Evolutionary conservation across 1,140 invertebrate species (phyloP), one percentile per base, ranked within the genome.

Genomic region (Protaetia brevitarsis): DNA sequence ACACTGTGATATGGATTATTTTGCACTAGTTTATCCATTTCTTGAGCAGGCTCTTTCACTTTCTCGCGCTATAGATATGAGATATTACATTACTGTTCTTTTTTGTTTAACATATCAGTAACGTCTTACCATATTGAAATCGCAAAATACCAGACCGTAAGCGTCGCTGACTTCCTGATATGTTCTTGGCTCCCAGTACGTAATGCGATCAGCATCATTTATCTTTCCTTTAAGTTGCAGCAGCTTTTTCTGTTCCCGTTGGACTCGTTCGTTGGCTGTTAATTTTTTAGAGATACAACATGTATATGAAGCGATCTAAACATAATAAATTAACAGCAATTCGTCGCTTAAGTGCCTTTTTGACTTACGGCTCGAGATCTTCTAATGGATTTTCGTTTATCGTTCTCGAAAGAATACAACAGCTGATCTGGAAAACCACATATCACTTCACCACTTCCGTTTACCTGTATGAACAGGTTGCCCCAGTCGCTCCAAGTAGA

Each of bases 401-500:
- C 41, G 10, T 4, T 41, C 36, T 73, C 62, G 26, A 61, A 26
- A 31, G 31, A 10, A 64, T 56, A 67, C 19, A 72, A 30, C 16
- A 76, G 10, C 28, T 74, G 71, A 19, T 73, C 68, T 11, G 69
- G 66, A 65, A 76, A 71, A 21, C 63, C 21, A 6, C 62, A 66
- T 19, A 66, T 30, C 13, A 76, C 60, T 66, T 76, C 74, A 21
- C 75, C 75, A 30, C 60, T 63, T 16, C 64, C 56, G 61, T 68
- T 71, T 1, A 37, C 68, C 41, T 74, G 71, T 10, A 75, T 13
- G 23, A 72, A 63, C 13, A 66, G 65, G 60, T 76, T 76, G 34
- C 72, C 51, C 75, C 75, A 76, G 64, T 75, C 74, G 58, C 69
- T 74, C 16, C 58, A 67, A n/a, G 70, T 67, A n/a, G 74, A 11